phyloP scores from a whole-genome alignment of 1,140 invertebrate species.

The Physella acuta region DNA sequence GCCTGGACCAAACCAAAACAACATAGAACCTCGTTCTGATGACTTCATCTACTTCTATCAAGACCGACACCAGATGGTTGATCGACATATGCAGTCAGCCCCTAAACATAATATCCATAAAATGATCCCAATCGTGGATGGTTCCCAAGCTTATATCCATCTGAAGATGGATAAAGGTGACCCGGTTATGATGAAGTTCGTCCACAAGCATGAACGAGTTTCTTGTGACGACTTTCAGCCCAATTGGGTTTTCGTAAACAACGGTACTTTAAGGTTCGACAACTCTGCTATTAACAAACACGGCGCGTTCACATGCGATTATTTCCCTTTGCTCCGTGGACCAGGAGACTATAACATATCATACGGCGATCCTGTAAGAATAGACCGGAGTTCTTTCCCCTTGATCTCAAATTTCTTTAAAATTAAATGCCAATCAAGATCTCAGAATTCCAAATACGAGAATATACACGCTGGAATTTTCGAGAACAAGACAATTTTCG shows the following conservation, averaged over 20 bases:
- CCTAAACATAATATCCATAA: no score
- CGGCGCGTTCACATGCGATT: slow-evolving; percentile 40
- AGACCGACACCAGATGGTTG: no score
- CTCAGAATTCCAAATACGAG: slow-evolving; percentile 38
- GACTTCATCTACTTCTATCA: no score
- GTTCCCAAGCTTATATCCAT: slow-evolving; percentile 64
- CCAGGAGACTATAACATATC: slow-evolving; percentile 27
- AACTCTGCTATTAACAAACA: slow-evolving; percentile 25
- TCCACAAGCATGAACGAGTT: slow-evolving; percentile 66
- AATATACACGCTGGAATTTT: slow-evolving; percentile 47
- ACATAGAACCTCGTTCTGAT: no score
- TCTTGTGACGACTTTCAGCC: slow-evolving; percentile 64
- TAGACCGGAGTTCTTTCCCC: slow-evolving; percentile 33
- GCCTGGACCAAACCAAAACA: no score
- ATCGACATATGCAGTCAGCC: no score
- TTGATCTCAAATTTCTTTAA: slow-evolving; percentile 44
- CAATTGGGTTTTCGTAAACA: slow-evolving; percentile 41
- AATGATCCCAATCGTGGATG: no score
- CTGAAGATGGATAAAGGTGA: slow-evolving; percentile 69
- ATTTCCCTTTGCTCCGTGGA: slow-evolving; percentile 36
- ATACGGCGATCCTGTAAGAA: slow-evolving; percentile 20
- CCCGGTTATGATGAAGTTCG: slow-evolving; percentile 71
- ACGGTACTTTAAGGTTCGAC: slow-evolving; percentile 37
- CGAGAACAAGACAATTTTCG: slow-evolving; percentile 24
- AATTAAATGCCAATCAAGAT: slow-evolving; percentile 35